These are phyloP conservation scores for Aspidiotus destructor DNA, from an alignment of 2,888 invertebrate species.

Conservation along the genomic window DNA sequence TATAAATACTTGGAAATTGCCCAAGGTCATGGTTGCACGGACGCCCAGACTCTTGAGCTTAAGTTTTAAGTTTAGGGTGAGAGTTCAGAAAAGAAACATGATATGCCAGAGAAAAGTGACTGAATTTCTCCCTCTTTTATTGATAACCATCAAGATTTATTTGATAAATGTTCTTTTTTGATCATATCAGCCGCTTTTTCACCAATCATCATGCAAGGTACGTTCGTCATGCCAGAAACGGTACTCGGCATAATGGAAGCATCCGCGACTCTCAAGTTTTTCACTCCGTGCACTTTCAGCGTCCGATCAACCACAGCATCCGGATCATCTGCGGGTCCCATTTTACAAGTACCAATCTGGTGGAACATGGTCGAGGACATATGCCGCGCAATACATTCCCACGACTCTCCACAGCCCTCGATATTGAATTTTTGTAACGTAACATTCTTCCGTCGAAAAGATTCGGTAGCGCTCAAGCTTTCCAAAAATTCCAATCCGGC, in stretches of 20 bases:
- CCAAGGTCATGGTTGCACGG: too few relatives aligned
- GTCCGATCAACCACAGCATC: conserved; percentile 8
- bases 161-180: not conserved
- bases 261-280: conserved; percentile 16
- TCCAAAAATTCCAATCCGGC: not conserved
- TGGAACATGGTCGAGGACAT: conserved; percentile 14
- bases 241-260: conserved; percentile 19
- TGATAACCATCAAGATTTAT: too few relatives aligned
- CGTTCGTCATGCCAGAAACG: conserved; percentile 13
- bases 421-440: conserved; percentile 1
- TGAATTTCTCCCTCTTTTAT: too few relatives aligned
- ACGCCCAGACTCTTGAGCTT: too few relatives aligned
- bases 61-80: too few relatives aligned
- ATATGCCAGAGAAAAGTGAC: too few relatives aligned
- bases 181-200: conserved; percentile 24
- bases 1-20: too few relatives aligned
- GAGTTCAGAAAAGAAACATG: too few relatives aligned
- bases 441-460: conserved; percentile 15
- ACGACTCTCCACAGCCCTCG: conserved; percentile 1
- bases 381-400: conserved; percentile 9
- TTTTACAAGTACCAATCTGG: conserved; percentile 14
- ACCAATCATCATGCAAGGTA: conserved; percentile 22
- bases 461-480: not conserved
- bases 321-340: conserved; percentile 16
- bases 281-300: conserved; percentile 8